phyloP scores from a whole-genome alignment of 2,888 invertebrate species.

The Callimorpha dominula region DNA sequence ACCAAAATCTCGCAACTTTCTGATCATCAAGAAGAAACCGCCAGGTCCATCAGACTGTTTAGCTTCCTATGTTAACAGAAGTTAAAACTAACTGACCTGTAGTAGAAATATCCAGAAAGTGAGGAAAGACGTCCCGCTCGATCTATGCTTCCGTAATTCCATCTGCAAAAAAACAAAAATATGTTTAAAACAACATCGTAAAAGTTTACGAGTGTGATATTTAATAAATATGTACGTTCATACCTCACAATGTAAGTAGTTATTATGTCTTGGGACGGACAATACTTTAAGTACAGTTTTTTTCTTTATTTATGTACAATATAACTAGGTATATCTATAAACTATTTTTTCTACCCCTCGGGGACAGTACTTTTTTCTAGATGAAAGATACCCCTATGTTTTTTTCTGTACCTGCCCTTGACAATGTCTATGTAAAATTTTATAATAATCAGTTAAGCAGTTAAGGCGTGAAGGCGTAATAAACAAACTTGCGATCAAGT shows the following conservation, averaged over 20 bases:
- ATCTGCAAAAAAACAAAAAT: constrained; percentile 69
- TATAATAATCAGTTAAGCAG: too few relatives aligned
- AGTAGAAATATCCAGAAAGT: constrained; percentile 83
- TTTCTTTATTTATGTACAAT: too few relatives aligned
- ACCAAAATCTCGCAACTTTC: background rate
- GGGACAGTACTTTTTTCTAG: too few relatives aligned
- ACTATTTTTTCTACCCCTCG: too few relatives aligned
- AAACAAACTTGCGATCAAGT: too few relatives aligned
- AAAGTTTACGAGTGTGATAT: constrained; percentile 14
- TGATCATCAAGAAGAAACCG: background rate
- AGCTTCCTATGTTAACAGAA: background rate
- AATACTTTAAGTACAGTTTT: too few relatives aligned
- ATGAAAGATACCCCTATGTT: too few relatives aligned
- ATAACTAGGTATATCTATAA: background rate
- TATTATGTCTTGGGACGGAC: background rate
- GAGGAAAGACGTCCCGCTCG: constrained; percentile 73
- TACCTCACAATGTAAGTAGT: background rate
- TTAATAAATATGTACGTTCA: background rate
- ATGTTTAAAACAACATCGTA: constrained; percentile 12
- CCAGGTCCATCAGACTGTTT: background rate
- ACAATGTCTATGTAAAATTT: too few relatives aligned
- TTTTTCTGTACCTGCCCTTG: too few relatives aligned
- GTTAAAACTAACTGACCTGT: constrained; percentile 67
- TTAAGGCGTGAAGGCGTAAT: too few relatives aligned
- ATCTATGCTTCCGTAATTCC: constrained; percentile 70